A percentile compares a stretch with the other conserved stretches of the same genome.
Evolutionary conservation across 2,888 invertebrate genomes (phyloP).

Genomic region (Unio delphinus): DNA sequence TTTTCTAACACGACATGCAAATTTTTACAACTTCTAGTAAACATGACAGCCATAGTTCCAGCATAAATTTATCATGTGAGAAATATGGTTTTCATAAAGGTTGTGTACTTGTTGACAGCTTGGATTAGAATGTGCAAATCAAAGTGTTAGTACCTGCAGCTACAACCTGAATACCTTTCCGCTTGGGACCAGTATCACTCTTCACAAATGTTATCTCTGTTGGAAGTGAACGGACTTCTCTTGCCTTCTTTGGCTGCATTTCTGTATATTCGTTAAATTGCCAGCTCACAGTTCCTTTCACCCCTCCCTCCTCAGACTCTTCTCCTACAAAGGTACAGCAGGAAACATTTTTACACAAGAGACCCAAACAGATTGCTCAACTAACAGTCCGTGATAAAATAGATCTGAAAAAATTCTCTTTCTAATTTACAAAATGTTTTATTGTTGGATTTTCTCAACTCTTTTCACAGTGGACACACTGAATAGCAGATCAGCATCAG

Average conservation of each 20-base stretch:
- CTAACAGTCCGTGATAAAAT: background rate
- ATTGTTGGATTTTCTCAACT: too few species aligned
- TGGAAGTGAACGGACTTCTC: slow-evolving; percentile 57
- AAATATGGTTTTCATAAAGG: too few species aligned
- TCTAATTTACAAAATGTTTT: too few species aligned
- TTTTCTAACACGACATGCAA: too few species aligned
- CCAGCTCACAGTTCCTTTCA: slow-evolving; percentile 59
- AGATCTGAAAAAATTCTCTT: background rate
- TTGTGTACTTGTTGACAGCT: too few species aligned
- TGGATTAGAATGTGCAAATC: too few species aligned
- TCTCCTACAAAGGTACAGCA: slow-evolving; percentile 47
- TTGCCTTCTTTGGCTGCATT: slow-evolving; percentile 61
- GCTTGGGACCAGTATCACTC: slow-evolving; percentile 21
- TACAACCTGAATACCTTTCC: slow-evolving; percentile 12
- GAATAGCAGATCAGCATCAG: too few species aligned
- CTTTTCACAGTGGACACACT: too few species aligned
- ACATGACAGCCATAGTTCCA: too few species aligned
- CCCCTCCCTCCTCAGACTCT: slow-evolving; percentile 63
- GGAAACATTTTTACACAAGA: background rate
- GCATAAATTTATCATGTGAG: too few species aligned
- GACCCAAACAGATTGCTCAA: background rate
- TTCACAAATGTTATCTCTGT: slow-evolving; percentile 49
- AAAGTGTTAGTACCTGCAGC: background rate
- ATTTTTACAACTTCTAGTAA: too few species aligned
- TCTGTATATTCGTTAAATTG: slow-evolving; percentile 52